phyloP scores from a whole-genome alignment of 2,888 invertebrate species.

The Acanthopleura granulata region DNA sequence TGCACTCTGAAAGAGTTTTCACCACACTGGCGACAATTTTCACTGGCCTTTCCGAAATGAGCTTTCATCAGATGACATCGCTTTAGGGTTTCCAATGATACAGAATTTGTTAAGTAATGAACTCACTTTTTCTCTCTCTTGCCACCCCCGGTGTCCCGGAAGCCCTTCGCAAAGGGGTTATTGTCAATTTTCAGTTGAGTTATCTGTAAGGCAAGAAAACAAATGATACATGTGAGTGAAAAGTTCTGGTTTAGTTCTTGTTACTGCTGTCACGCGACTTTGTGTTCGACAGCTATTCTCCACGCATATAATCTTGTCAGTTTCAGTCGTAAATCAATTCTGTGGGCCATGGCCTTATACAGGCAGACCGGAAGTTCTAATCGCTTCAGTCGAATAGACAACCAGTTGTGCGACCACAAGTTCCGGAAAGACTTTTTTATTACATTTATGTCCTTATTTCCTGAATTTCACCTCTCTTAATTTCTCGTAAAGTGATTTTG shows the following conservation, averaged over 20 bases:
- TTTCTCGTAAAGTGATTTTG: no score
- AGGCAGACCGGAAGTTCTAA: not conserved
- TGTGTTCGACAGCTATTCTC: not conserved
- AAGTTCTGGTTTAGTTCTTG: not conserved
- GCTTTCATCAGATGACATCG: not conserved
- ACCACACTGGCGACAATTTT: not conserved
- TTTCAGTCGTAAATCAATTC: not conserved
- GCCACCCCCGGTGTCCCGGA: constrained; percentile 77
- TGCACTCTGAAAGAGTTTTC: no score
- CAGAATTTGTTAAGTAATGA: constrained; percentile 5
- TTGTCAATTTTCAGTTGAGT: constrained; percentile 72
- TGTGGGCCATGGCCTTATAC: not conserved
- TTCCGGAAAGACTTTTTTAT: no score
- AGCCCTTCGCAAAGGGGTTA: constrained; percentile 72
- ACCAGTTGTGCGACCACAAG: no score
- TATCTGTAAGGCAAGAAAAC: constrained; percentile 59
- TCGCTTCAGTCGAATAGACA: no score
- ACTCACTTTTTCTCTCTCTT: constrained; percentile 95
- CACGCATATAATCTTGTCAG: not conserved
- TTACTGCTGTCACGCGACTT: not conserved
- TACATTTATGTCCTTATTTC: no score
- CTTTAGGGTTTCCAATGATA: not conserved
- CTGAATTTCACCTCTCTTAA: no score
- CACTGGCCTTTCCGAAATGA: not conserved
- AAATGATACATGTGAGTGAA: no score